Evolutionary conservation across 1,140 invertebrate species (phyloP).

Genomic region (Sitobion miscanthi): DNA sequence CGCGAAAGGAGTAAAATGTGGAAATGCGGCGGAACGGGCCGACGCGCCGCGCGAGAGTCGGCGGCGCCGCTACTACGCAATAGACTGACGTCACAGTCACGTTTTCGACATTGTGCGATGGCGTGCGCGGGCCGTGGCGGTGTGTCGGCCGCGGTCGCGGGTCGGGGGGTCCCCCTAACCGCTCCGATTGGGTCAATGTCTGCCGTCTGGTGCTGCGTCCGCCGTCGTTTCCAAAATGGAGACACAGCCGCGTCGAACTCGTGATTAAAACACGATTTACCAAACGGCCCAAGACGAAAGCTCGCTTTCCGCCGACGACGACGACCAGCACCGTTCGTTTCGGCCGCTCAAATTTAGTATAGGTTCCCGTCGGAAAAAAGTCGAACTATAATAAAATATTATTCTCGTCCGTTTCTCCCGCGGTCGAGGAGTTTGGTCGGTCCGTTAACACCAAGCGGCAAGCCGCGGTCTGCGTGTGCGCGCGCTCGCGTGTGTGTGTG

Average conservation of each 20-base stretch:
- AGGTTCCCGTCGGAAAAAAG: neutral
- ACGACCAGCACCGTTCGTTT: neutral
- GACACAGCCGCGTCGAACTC: slow-evolving; percentile 51
- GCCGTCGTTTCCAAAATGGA: slow-evolving; percentile 60
- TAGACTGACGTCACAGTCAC: slow-evolving; percentile 54
- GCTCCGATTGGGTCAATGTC: slow-evolving; percentile 62
- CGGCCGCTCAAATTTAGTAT: neutral
- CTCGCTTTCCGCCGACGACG: neutral
- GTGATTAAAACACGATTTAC: slow-evolving; percentile 57
- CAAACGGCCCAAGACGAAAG: neutral
- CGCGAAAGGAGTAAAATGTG: neutral
- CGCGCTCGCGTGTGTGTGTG: neutral
- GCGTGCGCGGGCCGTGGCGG: slow-evolving; percentile 34
- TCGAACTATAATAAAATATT: neutral
- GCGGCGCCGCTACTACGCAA: slow-evolving; percentile 31
- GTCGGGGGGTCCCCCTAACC: slow-evolving; percentile 58
- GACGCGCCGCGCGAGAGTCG: neutral
- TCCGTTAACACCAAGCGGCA: neutral
- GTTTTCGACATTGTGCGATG: slow-evolving; percentile 53
- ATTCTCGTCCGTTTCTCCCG: neutral
- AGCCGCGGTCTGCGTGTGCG: neutral
- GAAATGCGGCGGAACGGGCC: neutral
- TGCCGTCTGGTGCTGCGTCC: slow-evolving; percentile 58
- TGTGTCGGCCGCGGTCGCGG: neutral
- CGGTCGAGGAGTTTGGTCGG: neutral